phyloP scores from a whole-genome alignment of 2,113 vertebrate genomes.

The Anoplopoma fimbria region DNA sequence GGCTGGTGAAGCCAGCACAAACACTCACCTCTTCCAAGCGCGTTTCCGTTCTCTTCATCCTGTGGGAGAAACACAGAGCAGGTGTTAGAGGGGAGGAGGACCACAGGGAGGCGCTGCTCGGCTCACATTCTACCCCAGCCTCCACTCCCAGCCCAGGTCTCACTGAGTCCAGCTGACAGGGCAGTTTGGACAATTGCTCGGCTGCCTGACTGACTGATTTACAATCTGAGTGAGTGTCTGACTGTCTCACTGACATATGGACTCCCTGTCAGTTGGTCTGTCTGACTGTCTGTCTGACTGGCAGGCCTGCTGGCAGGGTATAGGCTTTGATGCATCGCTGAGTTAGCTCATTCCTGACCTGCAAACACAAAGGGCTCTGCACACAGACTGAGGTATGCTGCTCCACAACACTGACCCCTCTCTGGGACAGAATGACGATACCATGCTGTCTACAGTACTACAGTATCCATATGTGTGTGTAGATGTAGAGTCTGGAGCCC shows the following conservation, averaged over 20 bases:
- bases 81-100: slow-evolving; percentile 5
- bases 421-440: background rate
- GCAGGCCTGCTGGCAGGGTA: background rate
- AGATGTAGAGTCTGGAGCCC: background rate
- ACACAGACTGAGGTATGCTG: slow-evolving; percentile 1
- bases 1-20: background rate
- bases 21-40: slow-evolving; percentile 84
- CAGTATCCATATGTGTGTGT: background rate
- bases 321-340: slow-evolving; percentile 35
- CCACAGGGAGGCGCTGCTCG: slow-evolving; percentile 32
- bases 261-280: background rate
- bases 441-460: background rate
- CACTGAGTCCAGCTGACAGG: background rate
- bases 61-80: slow-evolving; percentile 72
- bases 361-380: slow-evolving; percentile 28
- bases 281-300: background rate
- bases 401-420: slow-evolving; percentile 3
- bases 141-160: background rate
- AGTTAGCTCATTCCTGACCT: slow-evolving; percentile 37
- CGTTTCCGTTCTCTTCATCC: slow-evolving; percentile 93
- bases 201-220: slow-evolving; percentile 1
- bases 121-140: background rate
- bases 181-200: background rate
- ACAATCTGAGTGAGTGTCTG: background rate
- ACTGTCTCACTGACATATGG: background rate